Evolutionary conservation across 2,888 invertebrate species (phyloP).

Genomic region (Crocallis elinguaria): DNA sequence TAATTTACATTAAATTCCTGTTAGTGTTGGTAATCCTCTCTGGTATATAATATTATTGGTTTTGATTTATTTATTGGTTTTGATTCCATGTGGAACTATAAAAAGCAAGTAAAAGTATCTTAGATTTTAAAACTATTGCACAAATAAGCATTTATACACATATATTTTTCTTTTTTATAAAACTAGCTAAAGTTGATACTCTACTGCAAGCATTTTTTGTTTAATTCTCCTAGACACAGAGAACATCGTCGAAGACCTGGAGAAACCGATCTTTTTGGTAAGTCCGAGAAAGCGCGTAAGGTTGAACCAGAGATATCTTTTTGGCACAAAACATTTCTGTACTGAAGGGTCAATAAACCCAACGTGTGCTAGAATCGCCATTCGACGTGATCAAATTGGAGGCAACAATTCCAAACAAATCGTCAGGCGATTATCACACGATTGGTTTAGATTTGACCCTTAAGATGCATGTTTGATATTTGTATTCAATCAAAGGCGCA

Average conservation of each 20-base stretch:
- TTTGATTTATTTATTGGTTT: too few species aligned
- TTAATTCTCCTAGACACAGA: not conserved
- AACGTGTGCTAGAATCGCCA: too few species aligned
- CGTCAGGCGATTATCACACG: too few species aligned
- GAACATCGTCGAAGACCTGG: not conserved
- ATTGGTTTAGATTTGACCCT: too few species aligned
- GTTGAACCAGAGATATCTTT: constrained; percentile 8
- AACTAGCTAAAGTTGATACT: constrained; percentile 30
- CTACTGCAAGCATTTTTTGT: constrained; percentile 14
- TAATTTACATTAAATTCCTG: constrained; percentile 31
- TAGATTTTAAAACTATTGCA: constrained; percentile 32
- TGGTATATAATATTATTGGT: constrained; percentile 27
- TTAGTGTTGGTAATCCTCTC: constrained; percentile 25
- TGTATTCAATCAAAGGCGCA: not conserved
- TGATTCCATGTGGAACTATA: constrained; percentile 31
- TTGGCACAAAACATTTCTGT: constrained; percentile 3
- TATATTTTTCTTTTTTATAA: constrained; percentile 28
- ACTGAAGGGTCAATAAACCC: too few species aligned
- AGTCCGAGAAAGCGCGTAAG: not conserved
- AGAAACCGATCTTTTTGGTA: constrained; percentile 3
- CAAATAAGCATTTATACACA: constrained; percentile 31
- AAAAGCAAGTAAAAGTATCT: constrained; percentile 27
- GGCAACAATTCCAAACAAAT: too few species aligned
- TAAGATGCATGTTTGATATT: not conserved
- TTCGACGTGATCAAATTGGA: too few species aligned